These are phyloP conservation scores for Lacerta agilis DNA, from an alignment of 2,797 vertebrate species.

Conservation along the genomic window DNA sequence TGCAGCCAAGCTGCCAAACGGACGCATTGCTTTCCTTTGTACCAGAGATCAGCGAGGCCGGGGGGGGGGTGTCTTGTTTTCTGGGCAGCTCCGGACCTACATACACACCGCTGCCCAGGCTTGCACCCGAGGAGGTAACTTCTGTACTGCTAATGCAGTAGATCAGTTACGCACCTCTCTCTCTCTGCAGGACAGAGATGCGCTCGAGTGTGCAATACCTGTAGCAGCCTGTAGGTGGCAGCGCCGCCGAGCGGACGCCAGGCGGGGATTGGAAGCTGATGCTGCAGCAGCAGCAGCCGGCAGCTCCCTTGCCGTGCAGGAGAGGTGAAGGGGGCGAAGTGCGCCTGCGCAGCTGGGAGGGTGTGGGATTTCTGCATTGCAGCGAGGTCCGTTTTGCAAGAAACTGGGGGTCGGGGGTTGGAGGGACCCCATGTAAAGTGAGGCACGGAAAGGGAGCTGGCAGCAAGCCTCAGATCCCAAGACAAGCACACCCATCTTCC, in stretches of 20 bases:
- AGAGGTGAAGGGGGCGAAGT: no score
- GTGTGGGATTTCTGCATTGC: not conserved
- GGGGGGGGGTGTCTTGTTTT: not conserved
- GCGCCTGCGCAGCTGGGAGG: not conserved
- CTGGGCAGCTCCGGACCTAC: no score
- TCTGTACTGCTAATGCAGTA: not conserved
- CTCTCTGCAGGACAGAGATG: not conserved
- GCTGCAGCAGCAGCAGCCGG: not conserved
- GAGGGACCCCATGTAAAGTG: not conserved
- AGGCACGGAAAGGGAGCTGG: not conserved
- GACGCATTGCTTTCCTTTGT: not conserved
- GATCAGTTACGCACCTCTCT: not conserved
- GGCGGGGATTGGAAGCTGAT: no score
- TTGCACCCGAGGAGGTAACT: not conserved
- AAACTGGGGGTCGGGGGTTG: not conserved
- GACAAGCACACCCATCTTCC: not conserved
- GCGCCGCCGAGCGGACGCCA: not conserved
- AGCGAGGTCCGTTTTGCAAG: not conserved
- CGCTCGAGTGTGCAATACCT: not conserved
- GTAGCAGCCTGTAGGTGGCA: not conserved
- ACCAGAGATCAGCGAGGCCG: no score
- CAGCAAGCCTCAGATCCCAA: not conserved
- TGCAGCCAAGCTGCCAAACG: not conserved
- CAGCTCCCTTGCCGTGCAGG: no score
- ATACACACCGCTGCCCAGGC: no score